Evolutionary conservation across 2,113 vertebrate species (phyloP).

Genomic region (Hemiscyllium ocellatum): DNA sequence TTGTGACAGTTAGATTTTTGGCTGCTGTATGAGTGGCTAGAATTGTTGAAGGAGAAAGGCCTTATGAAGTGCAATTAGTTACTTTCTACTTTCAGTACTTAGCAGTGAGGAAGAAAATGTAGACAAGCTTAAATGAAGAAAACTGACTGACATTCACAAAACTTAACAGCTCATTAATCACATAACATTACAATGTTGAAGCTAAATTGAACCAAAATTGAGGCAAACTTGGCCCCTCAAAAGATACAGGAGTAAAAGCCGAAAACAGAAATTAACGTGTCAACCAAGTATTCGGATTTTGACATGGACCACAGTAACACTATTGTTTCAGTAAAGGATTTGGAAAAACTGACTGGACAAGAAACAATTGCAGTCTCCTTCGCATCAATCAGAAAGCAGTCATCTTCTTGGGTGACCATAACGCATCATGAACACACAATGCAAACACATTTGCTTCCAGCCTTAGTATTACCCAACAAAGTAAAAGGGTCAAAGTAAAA

Average conservation of each 20-base stretch:
- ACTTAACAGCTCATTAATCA: not conserved
- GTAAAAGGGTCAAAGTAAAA: not conserved
- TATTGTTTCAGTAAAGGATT: not conserved
- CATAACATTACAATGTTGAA: not conserved
- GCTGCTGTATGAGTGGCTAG: not conserved
- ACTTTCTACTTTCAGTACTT: not conserved
- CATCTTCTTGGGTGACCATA: not conserved
- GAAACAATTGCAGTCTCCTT: not conserved
- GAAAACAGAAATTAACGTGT: not conserved
- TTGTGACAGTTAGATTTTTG: not conserved
- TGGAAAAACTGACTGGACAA: not conserved
- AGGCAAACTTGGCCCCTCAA: not conserved
- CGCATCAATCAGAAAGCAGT: not conserved
- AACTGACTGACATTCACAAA: not conserved
- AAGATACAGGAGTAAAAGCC: not conserved
- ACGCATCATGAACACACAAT: not conserved
- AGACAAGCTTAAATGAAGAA: not conserved
- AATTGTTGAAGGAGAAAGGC: not conserved
- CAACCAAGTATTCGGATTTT: not conserved
- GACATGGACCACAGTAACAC: not conserved
- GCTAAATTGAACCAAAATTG: not conserved
- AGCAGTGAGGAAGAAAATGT: not conserved
- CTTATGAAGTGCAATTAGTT: not conserved
- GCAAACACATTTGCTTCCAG: not conserved
- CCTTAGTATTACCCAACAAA: not conserved